These are phyloP conservation scores for Tetragnatha versicolor DNA, from an alignment of 1,140 invertebrate genomes.

Conservation along the genomic window DNA sequence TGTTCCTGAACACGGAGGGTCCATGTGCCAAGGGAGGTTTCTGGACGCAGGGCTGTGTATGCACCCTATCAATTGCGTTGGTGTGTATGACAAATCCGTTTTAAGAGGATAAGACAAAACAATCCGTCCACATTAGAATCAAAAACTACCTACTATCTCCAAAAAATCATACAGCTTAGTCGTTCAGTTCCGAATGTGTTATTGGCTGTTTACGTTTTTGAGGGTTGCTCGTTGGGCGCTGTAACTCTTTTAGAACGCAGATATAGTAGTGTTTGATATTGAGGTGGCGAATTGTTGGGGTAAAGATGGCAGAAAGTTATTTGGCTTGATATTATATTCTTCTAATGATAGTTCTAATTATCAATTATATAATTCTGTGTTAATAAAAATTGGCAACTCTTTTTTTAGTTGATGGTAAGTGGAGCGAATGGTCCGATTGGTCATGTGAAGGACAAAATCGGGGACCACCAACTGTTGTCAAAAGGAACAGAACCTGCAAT, in stretches of 20 bases:
- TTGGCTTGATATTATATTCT: neutral
- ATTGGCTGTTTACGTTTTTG: too few species aligned
- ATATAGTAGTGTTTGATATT: neutral
- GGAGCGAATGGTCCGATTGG: conserved; percentile 16
- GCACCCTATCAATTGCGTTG: conserved; percentile 1
- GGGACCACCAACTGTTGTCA: neutral
- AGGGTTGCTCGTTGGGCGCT: neutral
- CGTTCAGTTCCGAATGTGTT: too few species aligned
- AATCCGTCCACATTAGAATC: too few species aligned
- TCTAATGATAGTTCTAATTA: neutral
- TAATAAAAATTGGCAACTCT: neutral
- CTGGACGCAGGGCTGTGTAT: neutral
- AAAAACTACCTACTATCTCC: too few species aligned
- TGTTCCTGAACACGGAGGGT: neutral
- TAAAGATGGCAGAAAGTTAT: neutral
- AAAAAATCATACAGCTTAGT: too few species aligned
- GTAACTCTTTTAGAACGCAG: neutral
- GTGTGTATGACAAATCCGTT: too few species aligned
- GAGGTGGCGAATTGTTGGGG: too few species aligned
- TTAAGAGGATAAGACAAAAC: too few species aligned
- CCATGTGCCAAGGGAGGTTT: conserved; percentile 18
- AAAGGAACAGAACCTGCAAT: neutral
- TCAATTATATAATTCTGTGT: neutral
- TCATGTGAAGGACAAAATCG: neutral
- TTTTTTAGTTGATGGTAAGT: conserved; percentile 3